Conservation (phyloP, 1,140 invertebrate genomes). For the Lepidotrigona ventralis region DNA sequence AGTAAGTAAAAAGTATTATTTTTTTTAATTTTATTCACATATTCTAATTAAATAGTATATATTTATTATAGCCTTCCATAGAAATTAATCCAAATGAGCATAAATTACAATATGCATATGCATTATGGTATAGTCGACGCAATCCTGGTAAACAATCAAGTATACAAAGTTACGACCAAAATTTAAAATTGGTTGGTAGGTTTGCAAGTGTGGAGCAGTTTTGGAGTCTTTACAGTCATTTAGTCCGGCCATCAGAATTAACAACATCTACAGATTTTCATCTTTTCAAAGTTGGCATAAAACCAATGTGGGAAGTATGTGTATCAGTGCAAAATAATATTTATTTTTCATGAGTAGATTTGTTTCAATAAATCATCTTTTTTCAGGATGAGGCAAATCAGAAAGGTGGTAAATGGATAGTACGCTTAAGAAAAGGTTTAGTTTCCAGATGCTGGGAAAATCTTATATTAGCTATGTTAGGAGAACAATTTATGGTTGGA, state of each 20-base stretch:
- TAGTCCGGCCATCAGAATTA: conserved; percentile 93
- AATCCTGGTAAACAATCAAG: conserved; percentile 84
- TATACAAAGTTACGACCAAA: conserved; percentile 86
- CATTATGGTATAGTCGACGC: conserved; percentile 93
- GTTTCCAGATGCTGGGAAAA: conserved; percentile 99
- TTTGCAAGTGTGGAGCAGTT: conserved; percentile 97
- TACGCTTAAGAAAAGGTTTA: conserved; percentile 95
- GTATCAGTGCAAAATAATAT: background rate
- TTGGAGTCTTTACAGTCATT: conserved; percentile 96
- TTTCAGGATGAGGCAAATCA: conserved; percentile 93
- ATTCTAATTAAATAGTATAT: conserved; percentile 14
- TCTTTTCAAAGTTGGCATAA: conserved; percentile 98
- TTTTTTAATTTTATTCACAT: conserved; percentile 28
- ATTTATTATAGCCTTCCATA: conserved; percentile 79
- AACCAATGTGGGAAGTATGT: conserved; percentile 97
- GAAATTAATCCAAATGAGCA: conserved; percentile 89
- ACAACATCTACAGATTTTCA: conserved; percentile 96
- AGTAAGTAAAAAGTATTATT: conserved; percentile 68
- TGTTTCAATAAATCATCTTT: conserved; percentile 1
- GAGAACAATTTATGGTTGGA: conserved; percentile 99
- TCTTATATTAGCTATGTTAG: conserved; percentile 97
- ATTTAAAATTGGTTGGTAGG: conserved; percentile 88
- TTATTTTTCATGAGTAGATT: background rate
- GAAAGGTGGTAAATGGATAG: conserved; percentile 98
- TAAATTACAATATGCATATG: conserved; percentile 93